phyloP scores from a whole-genome alignment of 2,797 vertebrate species.

The Aythya fuligula region DNA sequence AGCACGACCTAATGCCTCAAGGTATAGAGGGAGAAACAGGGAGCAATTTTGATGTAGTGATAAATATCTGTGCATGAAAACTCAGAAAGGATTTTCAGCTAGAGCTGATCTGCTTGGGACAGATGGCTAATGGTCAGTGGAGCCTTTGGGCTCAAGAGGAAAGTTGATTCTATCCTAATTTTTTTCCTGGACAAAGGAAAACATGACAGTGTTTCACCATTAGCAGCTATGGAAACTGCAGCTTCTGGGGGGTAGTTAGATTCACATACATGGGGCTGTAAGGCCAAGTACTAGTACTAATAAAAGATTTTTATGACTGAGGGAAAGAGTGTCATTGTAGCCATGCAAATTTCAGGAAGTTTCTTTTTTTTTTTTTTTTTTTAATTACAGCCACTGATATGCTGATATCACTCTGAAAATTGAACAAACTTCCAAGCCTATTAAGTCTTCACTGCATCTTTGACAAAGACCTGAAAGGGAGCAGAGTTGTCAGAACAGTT shows the following conservation, averaged over 20 bases:
- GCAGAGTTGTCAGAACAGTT: neutral
- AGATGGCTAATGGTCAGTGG: constrained; percentile 62
- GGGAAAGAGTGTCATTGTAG: neutral
- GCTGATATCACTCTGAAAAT: neutral
- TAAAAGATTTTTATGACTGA: neutral
- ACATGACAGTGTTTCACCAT: neutral
- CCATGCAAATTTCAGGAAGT: neutral
- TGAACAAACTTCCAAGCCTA: neutral
- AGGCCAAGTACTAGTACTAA: neutral
- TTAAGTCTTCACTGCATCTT: neutral
- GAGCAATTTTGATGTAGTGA: neutral
- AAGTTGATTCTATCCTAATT: neutral
- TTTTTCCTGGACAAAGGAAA: neutral
- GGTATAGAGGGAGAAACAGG: neutral
- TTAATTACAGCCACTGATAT: neutral
- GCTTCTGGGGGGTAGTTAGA: neutral
- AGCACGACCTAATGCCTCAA: neutral
- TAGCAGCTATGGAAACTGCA: constrained; percentile 27
- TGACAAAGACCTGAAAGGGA: neutral
- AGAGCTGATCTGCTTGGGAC: constrained; percentile 12
- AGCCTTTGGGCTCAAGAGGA: constrained; percentile 20
- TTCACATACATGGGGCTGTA: neutral
- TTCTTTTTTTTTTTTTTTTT: neutral
- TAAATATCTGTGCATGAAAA: neutral
- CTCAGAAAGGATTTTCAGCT: neutral